Evolutionary conservation across 2,888 invertebrate species (phyloP).

Genomic region (Nebria salina): DNA sequence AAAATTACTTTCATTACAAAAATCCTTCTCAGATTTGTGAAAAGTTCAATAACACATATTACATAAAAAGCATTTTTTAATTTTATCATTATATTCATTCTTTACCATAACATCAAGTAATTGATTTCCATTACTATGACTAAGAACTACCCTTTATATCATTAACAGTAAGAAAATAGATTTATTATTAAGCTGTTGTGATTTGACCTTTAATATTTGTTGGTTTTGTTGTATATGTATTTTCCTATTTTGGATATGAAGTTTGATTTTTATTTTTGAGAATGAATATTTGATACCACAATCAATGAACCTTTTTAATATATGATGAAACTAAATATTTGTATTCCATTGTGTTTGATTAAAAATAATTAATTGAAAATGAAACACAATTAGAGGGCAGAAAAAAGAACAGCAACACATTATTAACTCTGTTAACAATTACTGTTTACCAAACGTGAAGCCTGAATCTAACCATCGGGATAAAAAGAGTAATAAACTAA

Average conservation of each 20-base stretch:
- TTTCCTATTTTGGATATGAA: no score
- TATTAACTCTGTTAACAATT: neutral
- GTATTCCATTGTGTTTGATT: neutral
- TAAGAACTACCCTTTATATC: no score
- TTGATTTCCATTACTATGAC: no score
- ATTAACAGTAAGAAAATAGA: neutral
- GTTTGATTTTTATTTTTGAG: neutral
- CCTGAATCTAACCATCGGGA: neutral
- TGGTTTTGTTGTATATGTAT: neutral
- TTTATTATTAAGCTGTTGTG: neutral
- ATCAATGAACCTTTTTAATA: neutral
- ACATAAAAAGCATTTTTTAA: neutral
- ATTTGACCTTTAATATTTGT: neutral
- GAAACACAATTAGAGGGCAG: neutral
- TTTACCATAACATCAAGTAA: no score
- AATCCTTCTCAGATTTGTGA: neutral
- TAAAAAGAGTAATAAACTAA: slow-evolving; percentile 15
- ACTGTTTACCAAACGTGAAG: neutral
- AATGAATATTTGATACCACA: neutral
- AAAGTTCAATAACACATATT: neutral
- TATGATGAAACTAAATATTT: neutral
- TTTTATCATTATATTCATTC: no score
- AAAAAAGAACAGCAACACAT: neutral
- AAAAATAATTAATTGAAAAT: neutral
- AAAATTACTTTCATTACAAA: neutral